These are phyloP conservation scores for Hoplodrina ambigua DNA, from an alignment of 2,888 invertebrate genomes.

Conservation along the genomic window DNA sequence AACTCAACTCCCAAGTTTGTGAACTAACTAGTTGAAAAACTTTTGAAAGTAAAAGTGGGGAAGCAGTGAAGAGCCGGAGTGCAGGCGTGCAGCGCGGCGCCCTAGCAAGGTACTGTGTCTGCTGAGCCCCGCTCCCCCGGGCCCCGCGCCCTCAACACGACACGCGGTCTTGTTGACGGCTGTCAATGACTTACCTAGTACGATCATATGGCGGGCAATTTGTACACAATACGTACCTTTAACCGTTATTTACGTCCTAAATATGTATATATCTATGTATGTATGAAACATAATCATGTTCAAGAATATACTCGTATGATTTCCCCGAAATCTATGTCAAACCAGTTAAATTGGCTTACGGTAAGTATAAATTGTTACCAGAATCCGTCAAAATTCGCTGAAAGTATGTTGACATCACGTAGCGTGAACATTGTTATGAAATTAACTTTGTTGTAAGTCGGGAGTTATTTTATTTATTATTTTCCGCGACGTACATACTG, in stretches of 20 bases:
- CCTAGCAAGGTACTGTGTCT: constrained; percentile 85
- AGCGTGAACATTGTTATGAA: constrained; percentile 28
- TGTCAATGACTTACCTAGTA: constrained; percentile 54
- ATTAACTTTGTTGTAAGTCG: constrained; percentile 40
- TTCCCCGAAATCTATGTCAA: constrained; percentile 3
- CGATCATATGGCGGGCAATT: constrained; percentile 43
- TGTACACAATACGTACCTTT: constrained; percentile 23
- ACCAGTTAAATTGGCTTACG: constrained; percentile 21
- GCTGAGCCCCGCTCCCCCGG: constrained; percentile 68
- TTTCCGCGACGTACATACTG: constrained; percentile 29
- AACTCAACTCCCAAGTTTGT: constrained; percentile 74
- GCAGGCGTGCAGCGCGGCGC: constrained; percentile 80
- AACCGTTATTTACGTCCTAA: constrained; percentile 40
- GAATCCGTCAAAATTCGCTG: constrained; percentile 16
- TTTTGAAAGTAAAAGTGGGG: constrained; percentile 76
- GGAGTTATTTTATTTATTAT: constrained; percentile 43
- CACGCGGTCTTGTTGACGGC: constrained; percentile 59
- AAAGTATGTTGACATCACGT: constrained; percentile 13
- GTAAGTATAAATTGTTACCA: constrained; percentile 23
- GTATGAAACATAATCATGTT: constrained; percentile 16
- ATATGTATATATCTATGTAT: constrained; percentile 18
- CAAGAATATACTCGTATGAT: constrained; percentile 1
- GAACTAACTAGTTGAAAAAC: constrained; percentile 78
- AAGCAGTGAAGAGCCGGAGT: constrained; percentile 78
- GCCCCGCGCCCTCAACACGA: constrained; percentile 75